Base-by-base conservation (phyloP, 2,888 invertebrate species). In the Harpalus rufipes region DNA sequence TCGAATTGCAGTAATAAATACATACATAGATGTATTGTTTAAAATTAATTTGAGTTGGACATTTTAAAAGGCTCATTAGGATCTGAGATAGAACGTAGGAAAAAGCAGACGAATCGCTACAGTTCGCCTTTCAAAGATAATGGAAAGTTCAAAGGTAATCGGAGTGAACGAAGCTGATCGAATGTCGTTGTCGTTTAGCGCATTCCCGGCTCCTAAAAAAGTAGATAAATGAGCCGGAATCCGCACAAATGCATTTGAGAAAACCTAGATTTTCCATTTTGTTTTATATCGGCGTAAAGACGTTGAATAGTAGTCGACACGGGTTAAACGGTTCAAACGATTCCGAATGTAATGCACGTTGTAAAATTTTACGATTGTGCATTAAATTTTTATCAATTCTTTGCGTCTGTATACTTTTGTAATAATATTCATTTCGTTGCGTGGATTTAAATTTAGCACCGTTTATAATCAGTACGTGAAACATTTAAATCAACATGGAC, bases 101-200 rank as follows among this genome's bases (percentile, higher is more conserved):
- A 58, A 58, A 58, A 78, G 44, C 51, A 21, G 76, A 56, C 76
- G 76, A 76, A 59, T 78, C 56, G 56, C 68, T 21, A 51, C 81
- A 51, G 21, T 44, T 21, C 41, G 21, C 14, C 65, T 16, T 80
- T 85, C 21, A 41, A 80, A 79, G 85, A 85, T 85, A 85, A 85
- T 85, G 80, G 68, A 85, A 85, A 85, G 85, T 85, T 85, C 85
- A 85, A 68, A 85, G 85, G 85, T 85, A 81, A 81, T 65, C 68
- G 65, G 63, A 81, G 65, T 81, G 85, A 84, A 80, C 85, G 72
- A 80, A 85, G 84, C 72, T 80, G 85, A 85, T 85, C 80, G 85
- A 80, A 80, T 84, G 78, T 84, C 84, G 78, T 68, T 81, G 81
- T 78, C 78, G 78, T 78, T 83, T 74, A 83, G 84, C 61, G 61